Percentiles rank a stretch among this genome's conserved stretches.
Evolutionary conservation across 64 coral and sea anemone genomes (phyloP).

Genomic region (Catalaphyllia jardinei): DNA sequence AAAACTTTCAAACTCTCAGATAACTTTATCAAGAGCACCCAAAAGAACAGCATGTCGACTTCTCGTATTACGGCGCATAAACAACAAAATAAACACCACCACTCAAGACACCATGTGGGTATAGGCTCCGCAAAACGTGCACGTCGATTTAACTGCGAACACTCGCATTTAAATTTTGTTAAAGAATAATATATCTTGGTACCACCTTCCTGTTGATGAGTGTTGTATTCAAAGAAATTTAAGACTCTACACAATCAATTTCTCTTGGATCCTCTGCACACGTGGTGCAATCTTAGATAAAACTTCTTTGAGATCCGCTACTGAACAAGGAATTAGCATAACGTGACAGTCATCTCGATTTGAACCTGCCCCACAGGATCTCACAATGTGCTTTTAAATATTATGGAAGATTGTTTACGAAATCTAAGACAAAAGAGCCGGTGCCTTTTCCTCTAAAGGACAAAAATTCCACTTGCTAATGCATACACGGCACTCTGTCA

Average conservation of each 20-base stretch:
- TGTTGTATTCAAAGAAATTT: neutral
- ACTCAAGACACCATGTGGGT: constrained; percentile 24
- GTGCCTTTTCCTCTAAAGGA: constrained; percentile 26
- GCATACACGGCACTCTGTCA: neutral
- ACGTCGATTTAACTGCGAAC: neutral
- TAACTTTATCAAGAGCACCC: neutral
- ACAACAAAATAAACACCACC: neutral
- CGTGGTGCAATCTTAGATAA: constrained; percentile 28
- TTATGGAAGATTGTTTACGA: constrained; percentile 45
- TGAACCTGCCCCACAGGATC: constrained; percentile 7
- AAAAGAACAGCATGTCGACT: constrained; percentile 37
- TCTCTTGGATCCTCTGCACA: neutral
- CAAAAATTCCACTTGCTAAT: neutral
- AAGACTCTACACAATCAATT: neutral
- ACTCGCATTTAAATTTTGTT: neutral
- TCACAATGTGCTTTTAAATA: constrained; percentile 55
- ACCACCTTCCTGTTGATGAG: neutral
- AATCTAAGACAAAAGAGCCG: constrained; percentile 46
- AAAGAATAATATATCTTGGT: neutral
- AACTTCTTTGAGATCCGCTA: neutral
- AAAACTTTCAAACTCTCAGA: neutral
- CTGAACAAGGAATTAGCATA: constrained; percentile 18
- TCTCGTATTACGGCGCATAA: constrained; percentile 16
- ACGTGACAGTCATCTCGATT: constrained; percentile 9
- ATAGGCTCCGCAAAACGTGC: neutral